Evolutionary conservation across 2,797 vertebrate species (phyloP).

Genomic region (Pseudocheirus occidentalis): DNA sequence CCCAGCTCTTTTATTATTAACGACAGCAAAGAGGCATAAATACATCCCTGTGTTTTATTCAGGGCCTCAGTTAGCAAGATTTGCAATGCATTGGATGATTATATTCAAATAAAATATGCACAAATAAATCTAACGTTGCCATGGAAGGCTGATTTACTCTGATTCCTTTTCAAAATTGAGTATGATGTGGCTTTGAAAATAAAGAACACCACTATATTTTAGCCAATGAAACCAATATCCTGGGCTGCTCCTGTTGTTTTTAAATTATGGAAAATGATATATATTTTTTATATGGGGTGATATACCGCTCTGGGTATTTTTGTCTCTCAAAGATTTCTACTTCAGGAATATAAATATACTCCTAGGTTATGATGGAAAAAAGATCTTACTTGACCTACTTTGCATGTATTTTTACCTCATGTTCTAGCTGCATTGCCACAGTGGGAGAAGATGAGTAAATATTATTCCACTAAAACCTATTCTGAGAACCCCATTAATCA

Average conservation of each 20-base stretch:
- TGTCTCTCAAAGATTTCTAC: conserved; percentile 37
- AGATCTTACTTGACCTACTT: conserved; percentile 37
- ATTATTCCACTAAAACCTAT: not conserved
- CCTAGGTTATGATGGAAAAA: not conserved
- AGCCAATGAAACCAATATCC: conserved; percentile 44
- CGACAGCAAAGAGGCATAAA: conserved; percentile 55
- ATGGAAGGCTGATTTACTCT: not conserved
- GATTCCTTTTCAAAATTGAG: conserved; percentile 41
- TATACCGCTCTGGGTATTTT: conserved; percentile 9
- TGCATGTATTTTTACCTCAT: conserved; percentile 39
- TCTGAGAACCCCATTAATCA: not conserved
- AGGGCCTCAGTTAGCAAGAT: conserved; percentile 44
- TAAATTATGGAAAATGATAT: conserved; percentile 42
- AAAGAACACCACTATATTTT: conserved; percentile 53
- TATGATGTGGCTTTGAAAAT: conserved; percentile 58
- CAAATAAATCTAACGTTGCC: conserved; percentile 43
- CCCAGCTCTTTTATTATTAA: conserved; percentile 45
- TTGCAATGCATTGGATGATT: conserved; percentile 55
- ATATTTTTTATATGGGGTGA: conserved; percentile 35
- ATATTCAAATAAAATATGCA: conserved; percentile 47
- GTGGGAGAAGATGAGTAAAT: not conserved
- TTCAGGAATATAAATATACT: conserved; percentile 35
- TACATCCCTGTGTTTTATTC: conserved; percentile 54
- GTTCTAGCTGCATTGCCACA: conserved; percentile 3
- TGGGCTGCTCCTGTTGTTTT: conserved; percentile 3